A percentile compares a stretch with the other conserved stretches of the same genome.
Evolutionary conservation across 2,113 vertebrate genomes (phyloP).

Genomic region (Epinephelus moara): DNA sequence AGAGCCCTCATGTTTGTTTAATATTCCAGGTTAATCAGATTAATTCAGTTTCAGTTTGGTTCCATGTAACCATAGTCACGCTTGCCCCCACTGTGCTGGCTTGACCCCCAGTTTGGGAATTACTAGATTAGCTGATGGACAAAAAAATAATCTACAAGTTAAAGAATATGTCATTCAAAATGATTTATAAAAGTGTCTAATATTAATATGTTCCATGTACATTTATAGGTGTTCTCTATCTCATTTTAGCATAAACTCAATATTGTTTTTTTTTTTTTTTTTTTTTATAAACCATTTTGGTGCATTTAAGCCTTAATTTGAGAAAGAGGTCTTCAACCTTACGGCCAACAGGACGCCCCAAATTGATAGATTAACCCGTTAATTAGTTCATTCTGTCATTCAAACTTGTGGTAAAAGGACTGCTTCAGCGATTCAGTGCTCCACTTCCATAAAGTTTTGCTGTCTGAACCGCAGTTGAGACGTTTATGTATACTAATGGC

Average conservation of each 20-base stretch:
- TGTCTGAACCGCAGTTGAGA: background rate
- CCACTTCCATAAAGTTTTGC: background rate
- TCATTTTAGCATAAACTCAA: too few species aligned
- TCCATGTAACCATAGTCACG: background rate
- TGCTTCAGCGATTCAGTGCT: background rate
- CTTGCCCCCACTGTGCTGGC: background rate
- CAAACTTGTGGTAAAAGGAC: background rate
- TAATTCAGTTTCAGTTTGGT: background rate
- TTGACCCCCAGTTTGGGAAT: background rate
- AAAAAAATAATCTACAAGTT: too few species aligned
- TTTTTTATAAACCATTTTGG: too few species aligned
- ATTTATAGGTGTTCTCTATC: too few species aligned
- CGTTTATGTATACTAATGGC: background rate
- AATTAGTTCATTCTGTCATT: background rate
- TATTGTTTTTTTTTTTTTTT: too few species aligned
- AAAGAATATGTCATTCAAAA: too few species aligned
- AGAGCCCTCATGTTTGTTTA: background rate
- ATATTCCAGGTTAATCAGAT: background rate
- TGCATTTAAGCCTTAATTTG: too few species aligned
- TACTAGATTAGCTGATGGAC: background rate
- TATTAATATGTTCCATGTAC: too few species aligned
- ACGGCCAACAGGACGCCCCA: too few species aligned
- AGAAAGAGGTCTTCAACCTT: too few species aligned
- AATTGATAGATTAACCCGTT: too few species aligned
- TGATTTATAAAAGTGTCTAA: too few species aligned